A percentile compares a stretch with the other conserved stretches of the same genome.
Conservation (phyloP, 2,888 invertebrate species). For the Hedychridium roseum region DNA sequence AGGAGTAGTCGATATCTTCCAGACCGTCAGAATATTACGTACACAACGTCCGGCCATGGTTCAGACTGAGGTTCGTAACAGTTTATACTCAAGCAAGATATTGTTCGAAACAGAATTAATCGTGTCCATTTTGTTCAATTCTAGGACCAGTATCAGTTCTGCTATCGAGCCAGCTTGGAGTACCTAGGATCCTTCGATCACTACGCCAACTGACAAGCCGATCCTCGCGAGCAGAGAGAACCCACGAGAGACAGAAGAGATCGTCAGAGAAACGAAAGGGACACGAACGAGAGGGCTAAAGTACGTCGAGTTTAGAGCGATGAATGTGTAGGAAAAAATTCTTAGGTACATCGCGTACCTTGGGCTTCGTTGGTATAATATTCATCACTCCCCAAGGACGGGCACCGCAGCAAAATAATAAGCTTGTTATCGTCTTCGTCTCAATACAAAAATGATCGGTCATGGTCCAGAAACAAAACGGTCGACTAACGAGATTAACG, state of each 20-base stretch:
- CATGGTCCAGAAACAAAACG: slow-evolving; percentile 15
- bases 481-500: slow-evolving; percentile 6
- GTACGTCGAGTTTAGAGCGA: slow-evolving; percentile 57
- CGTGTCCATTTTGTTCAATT: slow-evolving; percentile 34
- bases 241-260: slow-evolving; percentile 52
- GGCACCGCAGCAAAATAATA: slow-evolving; percentile 21
- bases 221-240: slow-evolving; percentile 57
- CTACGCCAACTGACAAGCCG: slow-evolving; percentile 80
- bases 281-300: slow-evolving; percentile 56
- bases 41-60: slow-evolving; percentile 99
- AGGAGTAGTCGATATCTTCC: slow-evolving; percentile 98
- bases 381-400: slow-evolving; percentile 39
- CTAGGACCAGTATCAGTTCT: slow-evolving; percentile 99
- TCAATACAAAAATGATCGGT: slow-evolving; percentile 24
- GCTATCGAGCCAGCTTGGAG: slow-evolving; percentile 98
- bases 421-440: slow-evolving; percentile 23
- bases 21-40: slow-evolving; percentile 96
- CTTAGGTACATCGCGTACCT: no score
- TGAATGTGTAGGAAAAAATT: slow-evolving; percentile 11
- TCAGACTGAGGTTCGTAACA: slow-evolving; percentile 88
- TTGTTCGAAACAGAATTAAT: neutral
- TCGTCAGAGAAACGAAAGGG: slow-evolving; percentile 49
- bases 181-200: slow-evolving; percentile 98
- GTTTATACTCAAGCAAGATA: no score
- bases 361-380: no score